phyloP scores from a whole-genome alignment of 2,888 invertebrate genomes.

The Atethmia centrago region DNA sequence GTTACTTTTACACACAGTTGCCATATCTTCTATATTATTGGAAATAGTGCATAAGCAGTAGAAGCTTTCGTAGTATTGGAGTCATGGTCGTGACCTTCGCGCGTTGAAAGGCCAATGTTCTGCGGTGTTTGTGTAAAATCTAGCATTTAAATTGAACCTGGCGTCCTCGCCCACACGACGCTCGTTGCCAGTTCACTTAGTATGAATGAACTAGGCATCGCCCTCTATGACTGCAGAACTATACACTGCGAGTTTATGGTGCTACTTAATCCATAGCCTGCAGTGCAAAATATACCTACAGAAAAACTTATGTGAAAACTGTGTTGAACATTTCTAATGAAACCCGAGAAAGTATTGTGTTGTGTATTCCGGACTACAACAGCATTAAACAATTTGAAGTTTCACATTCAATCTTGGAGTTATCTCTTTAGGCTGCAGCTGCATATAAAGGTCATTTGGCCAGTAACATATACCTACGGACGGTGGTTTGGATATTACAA shows the following conservation, averaged over 20 bases:
- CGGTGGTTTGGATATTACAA: neutral
- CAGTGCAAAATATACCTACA: neutral
- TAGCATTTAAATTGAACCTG: slow-evolving; percentile 72
- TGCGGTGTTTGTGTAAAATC: slow-evolving; percentile 72
- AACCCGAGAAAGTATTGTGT: neutral
- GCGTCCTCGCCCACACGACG: slow-evolving; percentile 73
- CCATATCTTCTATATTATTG: slow-evolving; percentile 5
- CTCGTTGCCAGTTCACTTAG: slow-evolving; percentile 39
- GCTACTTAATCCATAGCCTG: neutral
- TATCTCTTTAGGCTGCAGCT: slow-evolving; percentile 8
- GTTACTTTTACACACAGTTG: neutral
- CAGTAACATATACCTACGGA: neutral
- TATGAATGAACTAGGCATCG: slow-evolving; percentile 21
- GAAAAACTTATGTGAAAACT: neutral
- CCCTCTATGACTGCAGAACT: too few species aligned
- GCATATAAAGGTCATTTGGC: slow-evolving; percentile 1
- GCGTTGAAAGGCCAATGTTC: slow-evolving; percentile 82
- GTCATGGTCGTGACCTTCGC: slow-evolving; percentile 75
- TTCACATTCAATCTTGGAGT: slow-evolving; percentile 32
- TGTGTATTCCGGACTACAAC: slow-evolving; percentile 20
- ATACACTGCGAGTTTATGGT: neutral
- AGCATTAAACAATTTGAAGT: slow-evolving; percentile 14
- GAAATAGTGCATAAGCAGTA: slow-evolving; percentile 29
- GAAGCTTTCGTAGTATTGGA: slow-evolving; percentile 53
- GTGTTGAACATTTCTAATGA: slow-evolving; percentile 12